Evolutionary conservation across 2,888 invertebrate genomes (phyloP).

Genomic region (Myathropa florea): DNA sequence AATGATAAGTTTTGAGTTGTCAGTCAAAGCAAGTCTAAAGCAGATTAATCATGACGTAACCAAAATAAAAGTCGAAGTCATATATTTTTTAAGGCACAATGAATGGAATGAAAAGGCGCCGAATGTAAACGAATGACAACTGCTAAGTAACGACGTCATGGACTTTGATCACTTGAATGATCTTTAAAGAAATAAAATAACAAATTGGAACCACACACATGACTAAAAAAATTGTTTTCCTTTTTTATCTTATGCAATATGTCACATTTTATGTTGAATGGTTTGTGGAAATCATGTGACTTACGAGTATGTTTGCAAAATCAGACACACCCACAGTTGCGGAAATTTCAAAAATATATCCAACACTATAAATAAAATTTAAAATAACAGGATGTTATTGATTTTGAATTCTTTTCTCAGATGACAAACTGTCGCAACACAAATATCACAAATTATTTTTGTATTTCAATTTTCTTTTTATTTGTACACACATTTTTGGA

Average conservation of each 20-base stretch:
- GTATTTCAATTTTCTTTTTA: neutral
- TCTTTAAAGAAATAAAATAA: neutral
- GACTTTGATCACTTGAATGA: neutral
- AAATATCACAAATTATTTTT: neutral
- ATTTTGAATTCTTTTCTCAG: slow-evolving; percentile 5
- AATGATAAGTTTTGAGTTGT: neutral
- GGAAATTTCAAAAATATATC: neutral
- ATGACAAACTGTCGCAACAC: slow-evolving; percentile 14
- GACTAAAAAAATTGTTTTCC: neutral
- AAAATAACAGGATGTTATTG: slow-evolving; percentile 46
- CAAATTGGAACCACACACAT: neutral
- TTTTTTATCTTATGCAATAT: neutral
- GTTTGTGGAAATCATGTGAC: neutral
- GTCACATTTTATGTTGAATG: neutral
- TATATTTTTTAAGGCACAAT: neutral
- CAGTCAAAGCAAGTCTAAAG: neutral
- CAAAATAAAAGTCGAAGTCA: neutral
- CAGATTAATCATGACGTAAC: neutral
- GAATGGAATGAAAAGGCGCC: neutral
- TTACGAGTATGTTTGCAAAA: neutral
- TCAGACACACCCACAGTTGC: slow-evolving; percentile 1
- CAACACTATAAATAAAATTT: slow-evolving; percentile 16
- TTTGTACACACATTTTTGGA: neutral
- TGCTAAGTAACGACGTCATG: neutral
- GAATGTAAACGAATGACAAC: neutral